Evolutionary conservation across 35 echinoderm and acorn worm species (phyloP).

Genomic region (Heliocidaris tuberculata): DNA sequence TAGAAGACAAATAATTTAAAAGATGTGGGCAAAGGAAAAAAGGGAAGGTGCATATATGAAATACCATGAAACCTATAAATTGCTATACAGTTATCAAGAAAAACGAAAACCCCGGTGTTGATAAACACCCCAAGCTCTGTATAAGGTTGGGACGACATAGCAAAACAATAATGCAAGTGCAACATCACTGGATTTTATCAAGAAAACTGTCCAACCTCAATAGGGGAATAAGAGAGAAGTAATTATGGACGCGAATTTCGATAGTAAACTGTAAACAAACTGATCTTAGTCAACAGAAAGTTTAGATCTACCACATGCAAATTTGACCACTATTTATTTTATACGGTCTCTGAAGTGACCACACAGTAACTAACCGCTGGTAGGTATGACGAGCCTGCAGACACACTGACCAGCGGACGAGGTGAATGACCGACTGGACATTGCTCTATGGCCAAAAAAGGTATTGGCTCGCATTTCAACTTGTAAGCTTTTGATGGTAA

Average conservation of each 20-base stretch:
- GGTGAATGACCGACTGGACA: neutral
- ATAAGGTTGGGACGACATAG: too few relatives aligned
- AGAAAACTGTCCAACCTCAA: too few relatives aligned
- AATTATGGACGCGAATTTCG: neutral
- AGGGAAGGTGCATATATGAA: too few relatives aligned
- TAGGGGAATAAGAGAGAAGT: too few relatives aligned
- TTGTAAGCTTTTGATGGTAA: neutral
- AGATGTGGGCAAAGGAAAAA: too few relatives aligned
- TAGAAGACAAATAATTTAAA: too few relatives aligned
- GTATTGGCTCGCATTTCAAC: neutral
- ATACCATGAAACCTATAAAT: too few relatives aligned
- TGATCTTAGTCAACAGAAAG: neutral
- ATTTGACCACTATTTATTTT: neutral
- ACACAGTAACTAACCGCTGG: neutral
- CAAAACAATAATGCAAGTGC: too few relatives aligned
- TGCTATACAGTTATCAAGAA: too few relatives aligned
- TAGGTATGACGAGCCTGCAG: neutral
- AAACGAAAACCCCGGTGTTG: too few relatives aligned
- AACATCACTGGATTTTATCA: too few relatives aligned
- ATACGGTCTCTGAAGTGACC: neutral
- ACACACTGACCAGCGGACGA: neutral
- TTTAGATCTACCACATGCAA: neutral
- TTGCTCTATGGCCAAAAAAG: neutral
- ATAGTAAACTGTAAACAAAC: neutral
- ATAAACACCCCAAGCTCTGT: too few relatives aligned